phyloP scores from a whole-genome alignment of 2,797 vertebrate species.

The Rhodeus uyekii region DNA sequence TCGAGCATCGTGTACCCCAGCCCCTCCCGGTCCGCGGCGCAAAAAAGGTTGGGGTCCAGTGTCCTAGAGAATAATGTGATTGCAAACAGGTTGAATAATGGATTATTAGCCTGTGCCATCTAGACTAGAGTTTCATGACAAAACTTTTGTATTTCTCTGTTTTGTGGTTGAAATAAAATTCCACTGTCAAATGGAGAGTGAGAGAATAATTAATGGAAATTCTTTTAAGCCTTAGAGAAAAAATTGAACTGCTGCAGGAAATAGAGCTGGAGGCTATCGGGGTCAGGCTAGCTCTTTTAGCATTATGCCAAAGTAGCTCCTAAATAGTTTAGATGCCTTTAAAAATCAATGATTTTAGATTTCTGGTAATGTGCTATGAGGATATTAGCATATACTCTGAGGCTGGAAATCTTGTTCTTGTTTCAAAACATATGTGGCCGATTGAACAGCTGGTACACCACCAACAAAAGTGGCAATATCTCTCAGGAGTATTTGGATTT shows the following conservation, averaged over 20 bases:
- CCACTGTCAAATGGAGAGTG: neutral
- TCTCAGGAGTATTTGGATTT: conserved; percentile 28
- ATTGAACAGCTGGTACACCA: conserved; percentile 7
- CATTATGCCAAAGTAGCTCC: neutral
- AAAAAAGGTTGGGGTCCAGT: too few species aligned
- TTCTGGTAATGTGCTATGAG: conserved; percentile 28
- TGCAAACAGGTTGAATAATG: neutral
- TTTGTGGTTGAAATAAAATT: neutral
- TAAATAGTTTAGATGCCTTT: conserved; percentile 13
- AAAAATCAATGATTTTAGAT: conserved; percentile 33
- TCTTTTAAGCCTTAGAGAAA: neutral
- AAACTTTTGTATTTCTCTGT: neutral
- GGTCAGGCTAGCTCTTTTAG: conserved; percentile 12
- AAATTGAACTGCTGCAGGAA: conserved; percentile 2
- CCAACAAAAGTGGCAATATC: neutral
- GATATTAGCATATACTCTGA: conserved; percentile 19
- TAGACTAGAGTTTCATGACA: neutral
- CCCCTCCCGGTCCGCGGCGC: too few species aligned
- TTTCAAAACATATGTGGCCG: neutral
- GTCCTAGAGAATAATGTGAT: neutral
- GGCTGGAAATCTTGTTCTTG: conserved; percentile 15
- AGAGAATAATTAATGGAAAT: conserved; percentile 10
- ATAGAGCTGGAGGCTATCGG: neutral
- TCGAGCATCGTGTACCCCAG: too few species aligned
- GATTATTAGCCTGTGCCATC: neutral